Conservation (phyloP, 2,888 invertebrate genomes). For the Napeogenes sylphis region DNA sequence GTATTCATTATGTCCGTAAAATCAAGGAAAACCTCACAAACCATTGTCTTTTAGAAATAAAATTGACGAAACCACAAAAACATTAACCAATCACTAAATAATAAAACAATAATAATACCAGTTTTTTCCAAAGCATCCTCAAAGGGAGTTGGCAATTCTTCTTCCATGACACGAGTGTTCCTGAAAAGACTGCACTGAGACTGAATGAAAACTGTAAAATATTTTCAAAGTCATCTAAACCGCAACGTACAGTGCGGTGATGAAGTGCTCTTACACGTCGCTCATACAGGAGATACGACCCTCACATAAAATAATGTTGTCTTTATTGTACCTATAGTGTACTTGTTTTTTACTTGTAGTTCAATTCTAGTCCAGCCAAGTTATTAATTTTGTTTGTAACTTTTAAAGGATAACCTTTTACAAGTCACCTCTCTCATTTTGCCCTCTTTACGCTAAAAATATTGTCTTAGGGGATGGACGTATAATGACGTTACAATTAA, state of each 20-base stretch:
- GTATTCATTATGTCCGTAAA: too few species aligned
- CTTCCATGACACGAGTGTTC: slow-evolving; percentile 22
- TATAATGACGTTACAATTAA: too few species aligned
- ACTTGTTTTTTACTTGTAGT: too few species aligned
- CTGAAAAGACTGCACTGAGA: slow-evolving; percentile 28
- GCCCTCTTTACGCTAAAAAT: too few species aligned
- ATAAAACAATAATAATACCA: slow-evolving; percentile 40
- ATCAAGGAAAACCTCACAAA: too few species aligned
- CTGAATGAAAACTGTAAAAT: slow-evolving; percentile 54
- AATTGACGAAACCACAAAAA: slow-evolving; percentile 1
- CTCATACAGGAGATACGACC: neutral
- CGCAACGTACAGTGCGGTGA: slow-evolving; percentile 37
- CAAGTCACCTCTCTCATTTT: too few species aligned
- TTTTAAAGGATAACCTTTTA: too few species aligned
- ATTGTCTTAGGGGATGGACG: too few species aligned
- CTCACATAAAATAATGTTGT: too few species aligned
- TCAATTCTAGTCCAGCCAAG: too few species aligned
- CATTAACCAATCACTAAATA: slow-evolving; percentile 5
- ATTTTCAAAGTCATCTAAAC: slow-evolving; percentile 50
- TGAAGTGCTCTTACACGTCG: slow-evolving; percentile 22
- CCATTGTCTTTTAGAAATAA: neutral
- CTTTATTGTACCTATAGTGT: too few species aligned
- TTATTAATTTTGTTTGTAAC: too few species aligned
- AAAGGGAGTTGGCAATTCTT: slow-evolving; percentile 44
- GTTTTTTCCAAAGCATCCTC: slow-evolving; percentile 61